Base-by-base conservation (phyloP, 2,113 vertebrate genomes). In the Myrmecophaga tridactyla region DNA sequence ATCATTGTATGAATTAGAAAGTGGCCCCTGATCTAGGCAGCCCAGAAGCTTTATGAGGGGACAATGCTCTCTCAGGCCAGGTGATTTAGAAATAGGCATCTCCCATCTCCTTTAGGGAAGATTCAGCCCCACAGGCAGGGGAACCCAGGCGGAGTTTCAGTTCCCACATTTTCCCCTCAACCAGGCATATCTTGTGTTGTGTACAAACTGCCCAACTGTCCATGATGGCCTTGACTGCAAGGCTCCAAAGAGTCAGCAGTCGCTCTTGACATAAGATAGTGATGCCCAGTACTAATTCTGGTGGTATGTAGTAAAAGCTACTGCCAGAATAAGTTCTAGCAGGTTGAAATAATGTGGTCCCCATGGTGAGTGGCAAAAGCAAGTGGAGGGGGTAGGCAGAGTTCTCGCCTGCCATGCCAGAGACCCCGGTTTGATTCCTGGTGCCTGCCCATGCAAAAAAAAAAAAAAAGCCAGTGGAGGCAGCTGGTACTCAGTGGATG, bases 401-500 rank as follows among this genome's bases (percentile, higher is more conserved):
- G n/a, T n/a, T n/a, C n/a, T n/a, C n/a, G n/a, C n/a, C n/a, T n/a
- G n/a, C n/a, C n/a, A n/a, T n/a, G n/a, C n/a, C n/a, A n/a, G n/a
- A n/a, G n/a, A n/a, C n/a, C n/a, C n/a, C n/a, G n/a, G n/a, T n/a
- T n/a, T n/a, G n/a, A n/a, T n/a, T n/a, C n/a, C n/a, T n/a, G n/a
- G n/a, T n/a, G n/a, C n/a, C n/a, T n/a, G n/a, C n/a, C n/a, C n/a
- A n/a, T n/a, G n/a, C n/a, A n/a, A n/a, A n/a, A n/a, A n/a, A n/a
- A n/a, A n/a, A n/a, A n/a, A n/a, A n/a, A n/a, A n/a, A n/a, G 86
- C 41, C 69, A 73, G n/a, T 31, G 65, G 76, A 87, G 84, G 89
- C 81, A 94, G 81, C 92, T 92, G 92, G 51, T 65, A 70, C 31
- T 36, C 60, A 92, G 69, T 41, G 36, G 58, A 83, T 83, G 20